A percentile compares a stretch with the other conserved stretches of the same genome.
Conservation (phyloP, 1,140 invertebrate genomes). For the Brachionus asplanchnoidis region DNA sequence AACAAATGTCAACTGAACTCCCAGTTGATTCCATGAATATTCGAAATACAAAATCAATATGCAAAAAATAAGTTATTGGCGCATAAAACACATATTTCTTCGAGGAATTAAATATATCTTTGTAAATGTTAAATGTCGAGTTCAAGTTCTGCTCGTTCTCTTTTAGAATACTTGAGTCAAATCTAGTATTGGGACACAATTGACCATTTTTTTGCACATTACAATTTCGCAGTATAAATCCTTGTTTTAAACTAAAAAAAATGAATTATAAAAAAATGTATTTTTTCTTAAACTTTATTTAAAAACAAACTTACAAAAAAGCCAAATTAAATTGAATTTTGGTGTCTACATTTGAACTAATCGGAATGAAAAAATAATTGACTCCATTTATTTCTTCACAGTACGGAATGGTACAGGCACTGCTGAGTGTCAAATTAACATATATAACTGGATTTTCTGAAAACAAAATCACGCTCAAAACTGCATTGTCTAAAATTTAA, state of each 20-base stretch:
- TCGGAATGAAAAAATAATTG: slow-evolving; percentile 9
- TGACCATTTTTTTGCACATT: slow-evolving; percentile 9
- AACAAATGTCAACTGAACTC: neutral
- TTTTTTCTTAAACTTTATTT: neutral
- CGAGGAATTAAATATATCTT: neutral
- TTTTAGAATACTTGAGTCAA: neutral
- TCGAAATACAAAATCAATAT: slow-evolving; percentile 25
- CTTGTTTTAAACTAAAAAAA: neutral
- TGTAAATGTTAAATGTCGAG: neutral
- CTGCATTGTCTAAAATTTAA: neutral
- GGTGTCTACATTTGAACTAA: neutral
- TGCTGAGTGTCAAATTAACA: neutral
- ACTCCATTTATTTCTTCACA: slow-evolving; percentile 36
- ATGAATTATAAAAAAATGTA: neutral
- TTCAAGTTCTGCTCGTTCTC: neutral
- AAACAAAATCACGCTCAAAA: slow-evolving; percentile 21
- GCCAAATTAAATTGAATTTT: slow-evolving; percentile 31
- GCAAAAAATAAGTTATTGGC: slow-evolving; percentile 31
- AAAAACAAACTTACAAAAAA: slow-evolving; percentile 15
- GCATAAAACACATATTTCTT: slow-evolving; percentile 27
- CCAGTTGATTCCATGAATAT: neutral
- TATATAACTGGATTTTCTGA: slow-evolving; percentile 15
- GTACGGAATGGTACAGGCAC: neutral
- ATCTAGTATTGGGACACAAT: slow-evolving; percentile 7
- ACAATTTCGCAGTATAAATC: neutral